Evolutionary conservation across 92 coral and sea anemone species (phyloP).

Genomic region (Epizoanthus scotinus): DNA sequence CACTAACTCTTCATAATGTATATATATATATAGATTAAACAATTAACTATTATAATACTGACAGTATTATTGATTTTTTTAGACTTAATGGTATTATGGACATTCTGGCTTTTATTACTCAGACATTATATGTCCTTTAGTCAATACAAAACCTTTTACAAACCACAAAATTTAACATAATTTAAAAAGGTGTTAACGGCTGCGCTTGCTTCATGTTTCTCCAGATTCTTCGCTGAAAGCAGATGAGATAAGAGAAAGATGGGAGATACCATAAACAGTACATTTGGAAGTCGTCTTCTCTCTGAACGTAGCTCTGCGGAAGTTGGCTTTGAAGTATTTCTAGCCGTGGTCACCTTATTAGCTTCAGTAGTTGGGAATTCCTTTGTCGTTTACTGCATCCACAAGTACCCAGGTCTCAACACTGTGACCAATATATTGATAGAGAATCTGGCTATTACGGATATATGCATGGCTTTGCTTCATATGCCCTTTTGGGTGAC

Average conservation of each 20-base stretch:
- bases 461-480: slow-evolving; percentile 69
- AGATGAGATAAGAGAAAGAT: not conserved
- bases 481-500: slow-evolving; percentile 85
- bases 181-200: too few species aligned
- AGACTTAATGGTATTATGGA: too few species aligned
- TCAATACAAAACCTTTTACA: too few species aligned
- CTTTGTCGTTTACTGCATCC: slow-evolving; percentile 65
- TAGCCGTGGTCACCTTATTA: slow-evolving; percentile 46
- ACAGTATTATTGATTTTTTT: too few species aligned
- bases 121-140: too few species aligned
- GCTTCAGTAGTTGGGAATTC: slow-evolving; percentile 61
- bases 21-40: too few species aligned
- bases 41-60: too few species aligned
- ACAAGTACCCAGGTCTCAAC: slow-evolving; percentile 62
- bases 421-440: slow-evolving; percentile 69
- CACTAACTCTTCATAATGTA: too few species aligned
- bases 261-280: not conserved
- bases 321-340: slow-evolving; percentile 57
- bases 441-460: slow-evolving; percentile 74
- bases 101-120: too few species aligned
- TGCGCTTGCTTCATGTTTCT: not conserved
- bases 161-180: too few species aligned
- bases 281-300: slow-evolving; percentile 15
- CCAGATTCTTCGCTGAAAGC: slow-evolving; percentile 1
- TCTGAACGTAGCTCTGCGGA: slow-evolving; percentile 48